phyloP scores from a whole-genome alignment of 2,888 invertebrate species.

The Scaptomyza cyrtandrae region DNA sequence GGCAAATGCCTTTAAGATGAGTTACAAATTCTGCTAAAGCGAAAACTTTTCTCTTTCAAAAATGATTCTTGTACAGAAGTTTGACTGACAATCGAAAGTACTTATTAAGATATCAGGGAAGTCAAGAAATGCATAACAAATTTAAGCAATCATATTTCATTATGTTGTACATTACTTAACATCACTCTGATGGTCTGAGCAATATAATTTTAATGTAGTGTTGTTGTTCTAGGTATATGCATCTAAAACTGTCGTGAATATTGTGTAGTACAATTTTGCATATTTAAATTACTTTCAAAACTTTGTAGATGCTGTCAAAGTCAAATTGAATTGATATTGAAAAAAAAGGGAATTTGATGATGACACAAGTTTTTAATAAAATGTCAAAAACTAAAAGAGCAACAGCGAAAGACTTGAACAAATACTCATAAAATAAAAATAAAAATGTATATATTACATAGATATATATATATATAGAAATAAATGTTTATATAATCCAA shows the following conservation, averaged over 20 bases:
- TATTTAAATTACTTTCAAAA: neutral
- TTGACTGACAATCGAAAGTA: slow-evolving; percentile 11
- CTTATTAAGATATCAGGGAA: slow-evolving; percentile 4
- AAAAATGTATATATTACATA: slow-evolving; percentile 10
- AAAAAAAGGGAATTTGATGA: slow-evolving; percentile 9
- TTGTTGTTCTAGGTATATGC: no score
- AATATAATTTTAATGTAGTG: no score
- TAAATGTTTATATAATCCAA: slow-evolving; percentile 5
- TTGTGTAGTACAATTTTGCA: neutral
- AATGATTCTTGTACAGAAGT: slow-evolving; percentile 3
- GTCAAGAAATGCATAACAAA: neutral
- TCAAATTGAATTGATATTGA: slow-evolving; percentile 16
- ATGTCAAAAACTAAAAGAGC: slow-evolving; percentile 33
- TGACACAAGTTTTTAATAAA: slow-evolving; percentile 50
- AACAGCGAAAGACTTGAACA: slow-evolving; percentile 26
- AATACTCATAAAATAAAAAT: slow-evolving; percentile 34
- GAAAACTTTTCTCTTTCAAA: slow-evolving; percentile 11
- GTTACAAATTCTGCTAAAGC: slow-evolving; percentile 26
- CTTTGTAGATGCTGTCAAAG: slow-evolving; percentile 13
- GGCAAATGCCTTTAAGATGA: slow-evolving; percentile 60
- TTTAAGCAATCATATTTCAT: neutral
- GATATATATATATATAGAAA: slow-evolving; percentile 2
- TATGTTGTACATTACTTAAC: neutral
- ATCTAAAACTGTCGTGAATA: neutral
- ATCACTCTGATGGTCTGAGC: no score